Percentiles rank a stretch among this genome's conserved stretches.
phyloP scores from a whole-genome alignment of 1,140 invertebrate species.

The Zaprionus kolodkinae region DNA sequence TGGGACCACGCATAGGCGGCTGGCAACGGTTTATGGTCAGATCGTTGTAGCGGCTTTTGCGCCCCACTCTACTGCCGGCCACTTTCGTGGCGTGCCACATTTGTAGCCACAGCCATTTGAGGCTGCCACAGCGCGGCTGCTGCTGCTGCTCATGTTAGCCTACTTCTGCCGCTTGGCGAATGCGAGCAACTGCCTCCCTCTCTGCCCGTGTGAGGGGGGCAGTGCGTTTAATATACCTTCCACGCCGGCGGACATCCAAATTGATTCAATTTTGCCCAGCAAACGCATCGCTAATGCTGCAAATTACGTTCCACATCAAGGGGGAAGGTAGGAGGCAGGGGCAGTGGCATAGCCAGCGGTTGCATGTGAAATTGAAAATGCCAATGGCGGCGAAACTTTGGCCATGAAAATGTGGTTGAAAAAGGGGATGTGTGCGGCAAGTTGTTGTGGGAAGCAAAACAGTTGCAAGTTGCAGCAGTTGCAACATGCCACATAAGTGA shows the following conservation, averaged over 20 bases:
- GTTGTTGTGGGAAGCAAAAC: conserved; percentile 4
- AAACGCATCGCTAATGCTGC: conserved; percentile 11
- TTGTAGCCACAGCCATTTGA: conserved; percentile 38
- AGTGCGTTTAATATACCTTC: conserved; percentile 55
- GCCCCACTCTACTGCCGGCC: conserved; percentile 41
- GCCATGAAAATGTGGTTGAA: conserved; percentile 3
- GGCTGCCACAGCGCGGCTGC: conserved; percentile 12
- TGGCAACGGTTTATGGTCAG: conserved; percentile 60
- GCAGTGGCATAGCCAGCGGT: neutral
- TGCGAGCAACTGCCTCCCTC: conserved; percentile 27
- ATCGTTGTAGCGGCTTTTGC: conserved; percentile 67
- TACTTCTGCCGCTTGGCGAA: conserved; percentile 55
- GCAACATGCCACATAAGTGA: conserved; percentile 2
- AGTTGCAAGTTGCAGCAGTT: neutral
- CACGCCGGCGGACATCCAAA: conserved; percentile 35
- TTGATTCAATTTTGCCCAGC: conserved; percentile 59
- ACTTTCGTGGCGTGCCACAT: conserved; percentile 74
- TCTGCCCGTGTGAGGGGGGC: neutral
- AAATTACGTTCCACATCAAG: conserved; percentile 7
- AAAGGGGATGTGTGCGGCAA: neutral
- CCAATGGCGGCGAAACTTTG: conserved; percentile 16
- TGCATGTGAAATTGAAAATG: conserved; percentile 32
- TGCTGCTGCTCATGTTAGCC: conserved; percentile 50
- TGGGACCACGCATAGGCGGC: conserved; percentile 48
- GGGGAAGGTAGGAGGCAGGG: neutral